Base-by-base conservation (phyloP, 92 coral and sea anemone species). In the Epizoanthus ramosus region DNA sequence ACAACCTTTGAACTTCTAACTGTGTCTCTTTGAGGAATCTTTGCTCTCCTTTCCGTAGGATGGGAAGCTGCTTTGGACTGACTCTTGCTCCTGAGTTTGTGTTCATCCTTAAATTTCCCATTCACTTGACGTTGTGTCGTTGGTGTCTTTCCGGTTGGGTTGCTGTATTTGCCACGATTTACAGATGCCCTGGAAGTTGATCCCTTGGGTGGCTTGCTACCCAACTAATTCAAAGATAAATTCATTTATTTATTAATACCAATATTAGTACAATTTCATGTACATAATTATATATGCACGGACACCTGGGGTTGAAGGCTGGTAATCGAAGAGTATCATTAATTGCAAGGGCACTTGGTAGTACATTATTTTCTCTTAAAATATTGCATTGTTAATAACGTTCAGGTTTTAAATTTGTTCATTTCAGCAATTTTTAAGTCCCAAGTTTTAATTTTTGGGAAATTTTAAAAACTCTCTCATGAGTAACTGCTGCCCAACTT, bases 121-220 rank as follows among this genome's bases (percentile, higher is more conserved):
- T 77, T 63, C 13, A 77, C 19, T 28, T 61, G 82, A 39, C 24
- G 60, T 1, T 9, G 57, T 19, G 60, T n/a, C 22, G 70, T 37
- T 39, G 69, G 57, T 43, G 71, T 39, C 43, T 77, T 77, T 13
- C 19, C n/a, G 23, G 25, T 21, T 39, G 50, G 82, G 41, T 77
- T 77, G 82, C 3, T 43, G 22, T 19, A 25, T 17, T 77, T 60
- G 65, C 19, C 25, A 17, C 35, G 43, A 43, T 61, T 77, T 39
- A 77, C 68, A 16, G 68, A 39, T 19, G 82, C 45, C 66, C 82
- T 77, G 21, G 82, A 61, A 5, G 82, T 39, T 24, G 56, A 5
- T 50, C 58, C 50, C 24, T 63, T 77, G 8, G 82, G 47, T 12
- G 82, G 68, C 66, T 43, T 77, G 37, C 14, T 61, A 0, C 43